Conservation (phyloP, 2,113 vertebrate genomes). For the Syngnathus scovelli region DNA sequence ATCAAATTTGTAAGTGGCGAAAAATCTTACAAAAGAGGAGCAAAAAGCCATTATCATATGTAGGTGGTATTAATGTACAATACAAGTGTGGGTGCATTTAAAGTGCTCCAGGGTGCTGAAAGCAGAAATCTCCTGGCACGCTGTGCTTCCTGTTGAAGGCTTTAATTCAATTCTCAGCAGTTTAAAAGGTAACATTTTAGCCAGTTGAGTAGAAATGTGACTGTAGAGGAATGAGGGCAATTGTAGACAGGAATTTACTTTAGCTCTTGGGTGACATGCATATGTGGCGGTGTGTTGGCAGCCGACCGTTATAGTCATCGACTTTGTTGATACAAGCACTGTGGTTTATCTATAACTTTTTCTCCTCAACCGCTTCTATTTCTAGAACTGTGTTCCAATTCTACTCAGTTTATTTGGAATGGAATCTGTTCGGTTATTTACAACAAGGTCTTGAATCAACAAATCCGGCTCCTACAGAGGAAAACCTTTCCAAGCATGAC, state of each 20-base stretch:
- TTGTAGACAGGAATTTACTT: background rate
- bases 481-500: background rate
- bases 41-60: conserved; percentile 50
- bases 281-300: too few relatives aligned
- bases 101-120: conserved; percentile 49
- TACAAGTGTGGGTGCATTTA: conserved; percentile 52
- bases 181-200: conserved; percentile 5
- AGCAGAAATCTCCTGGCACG: conserved; percentile 40
- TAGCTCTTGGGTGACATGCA: background rate
- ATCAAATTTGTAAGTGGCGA: conserved; percentile 3
- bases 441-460: background rate
- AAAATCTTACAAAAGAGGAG: conserved; percentile 19
- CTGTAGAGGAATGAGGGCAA: background rate
- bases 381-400: conserved; percentile 20
- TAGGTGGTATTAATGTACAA: conserved; percentile 60
- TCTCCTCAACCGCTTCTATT: background rate
- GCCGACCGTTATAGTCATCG: background rate
- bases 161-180: conserved; percentile 22
- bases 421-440: background rate
- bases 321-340: background rate
- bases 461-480: background rate
- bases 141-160: conserved; percentile 21
- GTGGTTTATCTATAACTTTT: conserved; percentile 1
- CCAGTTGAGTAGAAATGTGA: conserved; percentile 1
- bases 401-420: conserved; percentile 8